These are phyloP conservation scores for Diaprepes abbreviatus DNA, from an alignment of 2,888 invertebrate species.

Conservation along the genomic window DNA sequence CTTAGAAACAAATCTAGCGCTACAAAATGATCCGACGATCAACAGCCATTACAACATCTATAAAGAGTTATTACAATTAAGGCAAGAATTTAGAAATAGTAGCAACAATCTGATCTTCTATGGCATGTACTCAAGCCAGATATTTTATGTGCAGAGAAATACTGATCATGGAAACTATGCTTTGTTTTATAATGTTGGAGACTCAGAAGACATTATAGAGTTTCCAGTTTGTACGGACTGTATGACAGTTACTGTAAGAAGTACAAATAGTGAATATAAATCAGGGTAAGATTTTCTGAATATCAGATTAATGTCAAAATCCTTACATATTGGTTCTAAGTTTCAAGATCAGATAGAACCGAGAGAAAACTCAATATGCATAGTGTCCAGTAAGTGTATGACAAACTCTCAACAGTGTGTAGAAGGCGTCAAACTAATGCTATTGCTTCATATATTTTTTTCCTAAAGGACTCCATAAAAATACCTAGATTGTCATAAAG, in stretches of 20 bases:
- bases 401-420: too few species aligned
- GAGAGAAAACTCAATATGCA: too few species aligned
- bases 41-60: constrained; percentile 49
- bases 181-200: background rate
- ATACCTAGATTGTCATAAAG: too few species aligned
- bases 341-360: too few species aligned
- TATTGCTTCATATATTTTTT: too few species aligned
- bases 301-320: too few species aligned
- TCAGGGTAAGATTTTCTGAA: constrained; percentile 10
- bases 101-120: background rate
- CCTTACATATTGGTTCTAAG: too few species aligned
- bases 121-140: background rate
- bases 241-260: constrained; percentile 1
- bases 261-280: constrained; percentile 1
- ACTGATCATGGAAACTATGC: background rate
- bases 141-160: background rate
- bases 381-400: too few species aligned
- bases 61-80: constrained; percentile 62
- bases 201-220: background rate
- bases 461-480: too few species aligned
- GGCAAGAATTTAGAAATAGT: background rate
- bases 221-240: background rate
- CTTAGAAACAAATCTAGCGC: constrained; percentile 71
- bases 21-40: constrained; percentile 63
- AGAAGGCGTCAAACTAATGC: too few species aligned